Percentiles rank a stretch among this genome's conserved stretches.
Conservation (phyloP, 2,797 vertebrate genomes). For the Melopsittacus undulatus region DNA sequence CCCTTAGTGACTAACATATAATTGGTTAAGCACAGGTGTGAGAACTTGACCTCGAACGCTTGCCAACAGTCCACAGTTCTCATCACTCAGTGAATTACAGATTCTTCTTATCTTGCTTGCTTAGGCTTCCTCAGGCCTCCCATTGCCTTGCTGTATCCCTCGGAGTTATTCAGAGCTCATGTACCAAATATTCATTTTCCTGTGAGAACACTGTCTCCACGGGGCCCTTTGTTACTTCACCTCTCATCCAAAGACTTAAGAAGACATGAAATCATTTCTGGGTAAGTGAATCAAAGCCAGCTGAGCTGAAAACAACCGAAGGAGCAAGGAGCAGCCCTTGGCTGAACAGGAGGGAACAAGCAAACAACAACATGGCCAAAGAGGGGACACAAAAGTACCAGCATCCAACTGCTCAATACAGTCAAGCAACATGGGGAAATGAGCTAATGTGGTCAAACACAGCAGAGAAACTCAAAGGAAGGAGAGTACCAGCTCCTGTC, state of each 20-base stretch:
- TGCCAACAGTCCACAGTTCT: too few species aligned
- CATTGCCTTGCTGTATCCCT: too few species aligned
- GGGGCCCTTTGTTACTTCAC: not conserved
- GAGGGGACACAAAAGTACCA: not conserved
- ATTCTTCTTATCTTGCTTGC: too few species aligned
- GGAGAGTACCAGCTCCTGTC: not conserved
- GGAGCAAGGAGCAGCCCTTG: not conserved
- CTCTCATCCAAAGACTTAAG: not conserved
- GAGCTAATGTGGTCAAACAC: accelerated
- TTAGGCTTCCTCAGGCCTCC: too few species aligned
- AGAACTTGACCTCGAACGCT: too few species aligned
- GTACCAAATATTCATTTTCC: too few species aligned
- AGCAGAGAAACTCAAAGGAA: not conserved
- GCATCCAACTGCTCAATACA: not conserved
- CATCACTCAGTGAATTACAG: too few species aligned
- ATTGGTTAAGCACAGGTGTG: too few species aligned
- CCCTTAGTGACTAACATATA: too few species aligned
- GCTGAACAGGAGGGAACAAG: not conserved
- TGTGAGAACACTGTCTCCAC: too few species aligned
- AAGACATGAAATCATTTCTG: accelerated
- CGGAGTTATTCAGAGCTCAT: too few species aligned
- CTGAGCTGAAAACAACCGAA: not conserved
- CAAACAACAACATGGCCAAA: not conserved
- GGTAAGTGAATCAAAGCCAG: not conserved
- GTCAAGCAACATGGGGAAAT: accelerated